Evolutionary conservation across 2,113 vertebrate genomes (phyloP).

Genomic region (Elanus axillaris): DNA sequence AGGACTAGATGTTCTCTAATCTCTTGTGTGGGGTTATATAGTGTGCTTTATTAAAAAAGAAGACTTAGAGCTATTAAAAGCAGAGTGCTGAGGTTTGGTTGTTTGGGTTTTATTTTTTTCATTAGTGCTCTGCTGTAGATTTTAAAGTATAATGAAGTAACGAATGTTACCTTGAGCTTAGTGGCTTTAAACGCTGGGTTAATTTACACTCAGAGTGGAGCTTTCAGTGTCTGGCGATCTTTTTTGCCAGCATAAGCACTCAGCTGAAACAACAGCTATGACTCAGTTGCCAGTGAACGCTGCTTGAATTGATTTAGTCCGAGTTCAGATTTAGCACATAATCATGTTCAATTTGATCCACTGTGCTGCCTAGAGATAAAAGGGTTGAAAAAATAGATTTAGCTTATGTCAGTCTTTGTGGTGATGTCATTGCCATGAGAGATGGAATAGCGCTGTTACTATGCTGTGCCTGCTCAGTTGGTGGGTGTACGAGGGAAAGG

Average conservation of each 20-base stretch:
- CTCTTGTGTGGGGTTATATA: background rate
- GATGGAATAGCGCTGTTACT: constrained; percentile 55
- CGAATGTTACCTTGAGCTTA: background rate
- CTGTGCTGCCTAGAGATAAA: constrained; percentile 81
- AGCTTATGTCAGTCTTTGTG: constrained; percentile 75
- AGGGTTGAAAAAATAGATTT: constrained; percentile 69
- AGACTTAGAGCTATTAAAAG: background rate
- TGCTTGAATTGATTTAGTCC: constrained; percentile 76
- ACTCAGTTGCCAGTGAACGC: constrained; percentile 71
- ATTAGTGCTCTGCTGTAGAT: background rate
- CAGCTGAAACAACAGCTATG: constrained; percentile 72
- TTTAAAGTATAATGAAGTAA: background rate
- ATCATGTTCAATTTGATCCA: constrained; percentile 80
- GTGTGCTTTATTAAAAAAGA: background rate
- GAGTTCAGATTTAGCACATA: constrained; percentile 80
- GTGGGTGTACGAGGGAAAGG: constrained; percentile 33
- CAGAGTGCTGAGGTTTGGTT: background rate
- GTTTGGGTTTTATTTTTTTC: background rate
- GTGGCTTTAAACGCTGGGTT: constrained; percentile 13
- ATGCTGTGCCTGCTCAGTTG: constrained; percentile 61
- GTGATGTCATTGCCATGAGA: constrained; percentile 82
- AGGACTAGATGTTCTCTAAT: background rate
- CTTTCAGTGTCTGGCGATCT: constrained; percentile 32
- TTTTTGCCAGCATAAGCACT: constrained; percentile 67
- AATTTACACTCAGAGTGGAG: constrained; percentile 1